phyloP scores from a whole-genome alignment of 2,797 vertebrate species.

The Macropodus opercularis region DNA sequence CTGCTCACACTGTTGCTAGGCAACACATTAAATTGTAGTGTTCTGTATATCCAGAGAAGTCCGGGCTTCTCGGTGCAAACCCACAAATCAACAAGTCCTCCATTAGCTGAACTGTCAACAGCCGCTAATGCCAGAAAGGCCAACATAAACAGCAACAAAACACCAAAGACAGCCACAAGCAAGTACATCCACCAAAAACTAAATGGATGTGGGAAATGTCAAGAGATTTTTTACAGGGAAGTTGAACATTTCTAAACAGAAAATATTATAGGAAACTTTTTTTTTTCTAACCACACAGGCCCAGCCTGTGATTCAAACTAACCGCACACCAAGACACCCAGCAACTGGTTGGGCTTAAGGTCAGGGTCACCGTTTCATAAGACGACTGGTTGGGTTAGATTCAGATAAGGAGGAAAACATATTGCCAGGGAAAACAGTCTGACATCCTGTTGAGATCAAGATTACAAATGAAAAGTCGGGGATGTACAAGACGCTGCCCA shows the following conservation, averaged over 20 bases:
- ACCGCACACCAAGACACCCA: slow-evolving; percentile 4
- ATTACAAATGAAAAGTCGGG: too few species aligned
- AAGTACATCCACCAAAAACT: slow-evolving; percentile 14
- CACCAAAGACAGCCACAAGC: slow-evolving; percentile 32
- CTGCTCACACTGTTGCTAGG: slow-evolving; percentile 79
- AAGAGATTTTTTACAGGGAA: slow-evolving; percentile 26
- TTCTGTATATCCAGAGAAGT: slow-evolving; percentile 65
- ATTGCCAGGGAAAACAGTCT: too few species aligned
- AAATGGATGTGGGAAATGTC: slow-evolving; percentile 18
- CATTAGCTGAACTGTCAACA: slow-evolving; percentile 73
- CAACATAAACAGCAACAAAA: slow-evolving; percentile 39
- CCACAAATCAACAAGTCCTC: slow-evolving; percentile 75
- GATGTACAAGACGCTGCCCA: too few species aligned
- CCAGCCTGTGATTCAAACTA: slow-evolving; percentile 63
- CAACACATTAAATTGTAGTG: slow-evolving; percentile 76
- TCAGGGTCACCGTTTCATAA: neutral
- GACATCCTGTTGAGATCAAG: too few species aligned
- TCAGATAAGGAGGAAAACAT: neutral
- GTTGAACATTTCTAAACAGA: slow-evolving; percentile 23
- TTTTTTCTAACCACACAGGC: slow-evolving; percentile 57
- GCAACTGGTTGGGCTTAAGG: neutral
- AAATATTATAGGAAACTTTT: slow-evolving; percentile 2
- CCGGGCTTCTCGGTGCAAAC: slow-evolving; percentile 65
- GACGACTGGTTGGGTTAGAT: neutral
- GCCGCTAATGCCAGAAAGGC: slow-evolving; percentile 61